Base-by-base conservation (phyloP, 2,797 vertebrate species). In the Moxostoma hubbsi region DNA sequence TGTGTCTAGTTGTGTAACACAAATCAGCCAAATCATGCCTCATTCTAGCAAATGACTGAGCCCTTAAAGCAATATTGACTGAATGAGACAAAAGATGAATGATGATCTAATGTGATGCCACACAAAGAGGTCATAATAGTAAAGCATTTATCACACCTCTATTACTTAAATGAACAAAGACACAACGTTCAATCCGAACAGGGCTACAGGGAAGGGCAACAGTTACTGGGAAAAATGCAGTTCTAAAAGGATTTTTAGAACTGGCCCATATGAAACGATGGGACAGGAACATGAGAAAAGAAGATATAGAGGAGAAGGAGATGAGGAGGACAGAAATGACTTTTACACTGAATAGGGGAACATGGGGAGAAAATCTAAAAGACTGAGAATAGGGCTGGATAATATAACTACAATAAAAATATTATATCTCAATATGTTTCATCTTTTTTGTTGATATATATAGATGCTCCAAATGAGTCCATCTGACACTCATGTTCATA, bases 1-100 rank as follows among this genome's bases (percentile, higher is more conserved):
- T 24, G 16, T 7, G 11, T 15, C 5, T 53, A 18, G 18, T 24
- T 24, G 24, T 24, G 24, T 24, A 24, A 51, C 62, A 16, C 47
- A n/a, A 62, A 61, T 46, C n/a, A 36, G 46, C 16, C 50, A 15
- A n/a, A 55, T 51, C 43, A 6, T 58, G 36, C 8, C 57, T 73
- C 16, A 51, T 70, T 55, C 51, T 50, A 53, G 64, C 47, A 74
- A 82, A 86, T 75, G 81, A 79, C 82, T 82, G 72, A 79, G 64
- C 76, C 81, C 76, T 82, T 80, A 80, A 80, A 81, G 83, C 83
- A 80, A 83, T 84, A 86, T 84, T 84, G 79, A 84, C 81, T 77
- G 76, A 83, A 81, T 79, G 73, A 81, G 75, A 80, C 67, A 64
- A 58, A 84, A 84, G 76, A 84, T 86, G 83, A 81, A 83, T 74